Base-by-base conservation (phyloP, 2,113 vertebrate genomes). In the Aix galericulata region DNA sequence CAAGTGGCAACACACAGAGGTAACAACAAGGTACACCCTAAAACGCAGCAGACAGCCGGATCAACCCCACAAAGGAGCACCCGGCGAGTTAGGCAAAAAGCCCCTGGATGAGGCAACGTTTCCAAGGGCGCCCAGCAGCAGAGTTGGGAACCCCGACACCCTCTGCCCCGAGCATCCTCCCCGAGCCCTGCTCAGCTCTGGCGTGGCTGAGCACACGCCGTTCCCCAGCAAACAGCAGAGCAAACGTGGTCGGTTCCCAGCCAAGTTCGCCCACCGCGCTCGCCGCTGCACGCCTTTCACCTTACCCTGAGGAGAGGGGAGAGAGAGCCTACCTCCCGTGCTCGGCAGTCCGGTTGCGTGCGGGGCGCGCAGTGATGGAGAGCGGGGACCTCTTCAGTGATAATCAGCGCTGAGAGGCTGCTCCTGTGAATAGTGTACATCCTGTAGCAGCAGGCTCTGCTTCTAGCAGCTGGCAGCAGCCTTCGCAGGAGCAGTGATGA, bases 401-500 rank as follows among this genome's bases (percentile, higher is more conserved):
- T 95, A 92, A 85, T 81, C 93, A 92, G 94, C 32, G 72, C 95
- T 88, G 83, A 95, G 93, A 97, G 93, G 96, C 92, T 94, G 96
- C 94, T 97, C 95, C 96, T 59, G 92, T 81, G 95, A 96, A 96
- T 82, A 89, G 94, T 89, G 91, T 82, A 88, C 96, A 82, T 97
- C 97, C 97, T 88, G 95, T 91, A 97, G 96, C 96, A 96, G 97
- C 97, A 93, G 97, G 96, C 97, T 96, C 96, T 94, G 95, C 29
- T 96, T 93, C 95, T 94, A 86, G 96, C 97, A 95, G 98, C 97
- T 94, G 97, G 95, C 96, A 76, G 94, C 97, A 67, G 96, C 97
- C 94, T 93, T 94, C 83, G 73, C 95, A 9, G 95, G 88, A 97
- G 95, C 94, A 96, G 91, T 89, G 97, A 97, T 94, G 97, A 97